Evolutionary conservation across 2,113 vertebrate genomes (phyloP), one percentile per base, ranked within the genome.

Genomic region (Spilogale gracilis): DNA sequence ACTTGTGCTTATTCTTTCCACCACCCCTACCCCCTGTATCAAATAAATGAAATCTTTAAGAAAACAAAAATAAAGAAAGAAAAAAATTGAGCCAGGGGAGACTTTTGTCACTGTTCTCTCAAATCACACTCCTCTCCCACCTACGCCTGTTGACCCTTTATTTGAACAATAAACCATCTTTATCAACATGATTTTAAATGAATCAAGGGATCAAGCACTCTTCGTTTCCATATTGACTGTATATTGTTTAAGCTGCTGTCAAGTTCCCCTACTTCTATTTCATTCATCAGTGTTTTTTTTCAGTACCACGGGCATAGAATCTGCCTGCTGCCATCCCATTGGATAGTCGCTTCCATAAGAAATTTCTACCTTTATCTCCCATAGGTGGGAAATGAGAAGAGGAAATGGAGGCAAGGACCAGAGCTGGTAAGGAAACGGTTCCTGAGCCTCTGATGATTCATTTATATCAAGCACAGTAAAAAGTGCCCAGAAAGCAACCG

Each of bases 401-500:
- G 17, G 84, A 52, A 16, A 8, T 10, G 13, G 79, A 78, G 30
- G 43, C n/a, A 38, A 82, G 16, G 21, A 32, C 0, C 10, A 4
- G 21, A 50, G 21, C 11, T 38, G 32, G 38, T 54, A 67, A 76
- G 30, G 13, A 85, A 93, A 58, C 45, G 30, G 20, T 52, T 25
- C 67, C 76, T 79, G 43, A n/a, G 83, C 30, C 56, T 9, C 23
- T 69, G 81, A 74, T 92, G 85, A 87, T 50, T 91, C 92, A 60
- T 67, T 74, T 79, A 74, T 69, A 79, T 48, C 71, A 85, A 81
- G 76, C 27, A 73, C n/a, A 92, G 16, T 27, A 17, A 94, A 89
- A 87, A 78, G 43, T 48, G 81, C 32, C 54, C 71, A 82, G 93
- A 89, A 86, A 92, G 4, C 9, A 18, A 52, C 16, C 38, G 84